Base-by-base conservation (phyloP, 2,113 vertebrate genomes). In the Eulacestoma nigropectus region DNA sequence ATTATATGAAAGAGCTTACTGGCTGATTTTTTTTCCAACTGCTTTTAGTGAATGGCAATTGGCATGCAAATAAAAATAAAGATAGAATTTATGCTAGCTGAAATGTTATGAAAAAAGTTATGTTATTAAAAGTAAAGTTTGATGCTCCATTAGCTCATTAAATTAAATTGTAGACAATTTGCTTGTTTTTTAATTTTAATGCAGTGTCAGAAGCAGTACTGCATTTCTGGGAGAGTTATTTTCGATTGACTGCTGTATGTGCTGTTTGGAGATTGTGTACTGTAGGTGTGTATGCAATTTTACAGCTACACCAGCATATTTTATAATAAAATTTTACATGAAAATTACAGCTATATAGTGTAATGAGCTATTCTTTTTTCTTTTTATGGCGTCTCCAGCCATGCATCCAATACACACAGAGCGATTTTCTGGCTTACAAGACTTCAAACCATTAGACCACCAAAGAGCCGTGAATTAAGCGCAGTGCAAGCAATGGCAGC, bases 381-480 rank as follows among this genome's bases (percentile, higher is more conserved):
- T 85, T 47, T 41, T 72, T 39, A 39, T 22, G 81, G 5, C 41
- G 46, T 59, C 52, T 81, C 73, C 73, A 87, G 60, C 60, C 55
- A 41, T 17, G 59, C 29, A 86, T 11, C 33, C 63, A 25, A 26
- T 22, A 47, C 44, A 53, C 10, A 33, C 39, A 44, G 79, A 59
- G 35, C 0, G 0, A 46, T 63, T 84, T 70, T 41, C 64, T 53
- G 27, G 23, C 33, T 80, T 57, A 22, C 0, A 1, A 65, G 44
- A 15, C 64, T 69, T 53, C 52, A 83, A 90, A 57, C 21, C 63
- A 16, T 56, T 4, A 73, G 72, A 49, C 50, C 57, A 88, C 49
- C 47, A 18, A 77, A 62, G 56, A 91, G 33, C 35, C 37, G 53
- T 5, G 47, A 80, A 29, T 55, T 33, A 69, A 83, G 62, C 1